Base-by-base conservation (phyloP, 2,113 vertebrate species). In the Hippoglossus stenolepis region DNA sequence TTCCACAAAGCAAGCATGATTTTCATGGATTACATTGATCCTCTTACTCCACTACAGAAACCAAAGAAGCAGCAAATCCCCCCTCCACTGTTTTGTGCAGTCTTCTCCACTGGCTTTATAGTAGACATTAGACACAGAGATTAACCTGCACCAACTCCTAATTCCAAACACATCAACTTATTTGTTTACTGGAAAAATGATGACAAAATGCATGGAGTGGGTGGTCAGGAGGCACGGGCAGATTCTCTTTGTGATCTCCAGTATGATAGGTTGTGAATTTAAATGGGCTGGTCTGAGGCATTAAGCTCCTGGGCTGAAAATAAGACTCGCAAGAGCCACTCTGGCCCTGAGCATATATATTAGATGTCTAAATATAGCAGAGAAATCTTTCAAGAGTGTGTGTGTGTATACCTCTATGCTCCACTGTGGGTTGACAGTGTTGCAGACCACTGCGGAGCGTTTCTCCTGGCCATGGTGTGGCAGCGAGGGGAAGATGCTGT, bases 401-500 rank as follows among this genome's bases (percentile, higher is more conserved):
- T 59, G 66, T 58, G 59, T 57, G 47, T 63, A 51, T 84, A 98
- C 98, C 96, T 99, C 97, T 38, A 95, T 88, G 89, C 95, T 96
- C 98, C 98, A 99, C 59, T 96, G 82, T 3, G 98, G 98, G 93
- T 97, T 98, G 83, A 99, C 93, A 0, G 98, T 99, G 85, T 99
- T 99, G 92, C 96, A 96, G 13, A 95, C 93, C 78, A 99, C 97
- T 74, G 95, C 93, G 0, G 98, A 98, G 67, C 98, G 95, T 79
- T 97, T 97, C 89, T 99, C 97, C 85, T 99, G 98, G 20, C 98
- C 98, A 1, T 99, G 98, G 81, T 99, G 98, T 38, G 96, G 96
- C 76, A 99, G 96, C 0, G 96, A 96, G 3, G 98, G 98, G 89
- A 99, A 99, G 90, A 97, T 97, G 94, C 97, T 99, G 51, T 98